phyloP scores from a whole-genome alignment of 2,888 invertebrate species.

The Erebia aethiops region DNA sequence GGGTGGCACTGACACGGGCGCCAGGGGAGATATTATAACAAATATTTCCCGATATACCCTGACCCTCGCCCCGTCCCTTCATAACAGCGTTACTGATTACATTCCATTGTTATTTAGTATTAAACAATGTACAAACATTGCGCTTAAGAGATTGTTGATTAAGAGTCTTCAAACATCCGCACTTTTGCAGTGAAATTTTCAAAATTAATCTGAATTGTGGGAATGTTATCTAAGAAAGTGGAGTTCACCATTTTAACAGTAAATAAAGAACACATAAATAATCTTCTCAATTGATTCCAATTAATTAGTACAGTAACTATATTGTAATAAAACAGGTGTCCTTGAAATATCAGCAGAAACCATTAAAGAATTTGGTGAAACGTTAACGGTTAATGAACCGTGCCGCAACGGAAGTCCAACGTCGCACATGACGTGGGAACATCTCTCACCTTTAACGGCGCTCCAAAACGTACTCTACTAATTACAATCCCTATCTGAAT shows the following conservation, averaged over 20 bases:
- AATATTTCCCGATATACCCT: constrained; percentile 63
- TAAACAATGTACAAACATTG: constrained; percentile 65
- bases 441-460: constrained; percentile 63
- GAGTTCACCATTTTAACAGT: too few species aligned
- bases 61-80: constrained; percentile 65
- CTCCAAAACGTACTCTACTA: constrained; percentile 64
- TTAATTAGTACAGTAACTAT: too few species aligned
- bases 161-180: neutral
- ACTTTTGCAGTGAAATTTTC: neutral
- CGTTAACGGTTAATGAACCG: neutral
- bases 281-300: too few species aligned
- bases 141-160: constrained; percentile 42
- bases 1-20: constrained; percentile 56
- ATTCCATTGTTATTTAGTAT: constrained; percentile 72
- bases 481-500: constrained; percentile 76
- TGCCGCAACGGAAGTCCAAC: constrained; percentile 3
- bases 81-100: constrained; percentile 67
- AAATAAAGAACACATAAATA: too few species aligned
- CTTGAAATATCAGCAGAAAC: neutral
- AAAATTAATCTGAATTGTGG: neutral
- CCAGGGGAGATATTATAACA: constrained; percentile 49
- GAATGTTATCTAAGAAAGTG: neutral
- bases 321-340: neutral
- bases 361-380: neutral
- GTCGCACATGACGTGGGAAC: constrained; percentile 45